Base-by-base conservation (phyloP, 2,797 vertebrate genomes). In the Lutjanus campechanus region DNA sequence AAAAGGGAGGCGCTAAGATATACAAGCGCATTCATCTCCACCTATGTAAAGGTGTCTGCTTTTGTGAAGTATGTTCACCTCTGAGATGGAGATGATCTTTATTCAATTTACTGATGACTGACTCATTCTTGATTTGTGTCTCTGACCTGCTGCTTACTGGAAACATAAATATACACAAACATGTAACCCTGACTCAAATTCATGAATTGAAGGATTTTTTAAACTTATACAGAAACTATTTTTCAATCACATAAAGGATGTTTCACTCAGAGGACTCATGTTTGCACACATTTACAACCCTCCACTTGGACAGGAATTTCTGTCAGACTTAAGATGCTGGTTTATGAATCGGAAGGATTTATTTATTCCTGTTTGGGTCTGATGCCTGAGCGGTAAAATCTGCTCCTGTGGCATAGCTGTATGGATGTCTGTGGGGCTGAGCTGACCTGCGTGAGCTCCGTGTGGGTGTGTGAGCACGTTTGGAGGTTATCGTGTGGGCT, bases 31-130 rank as follows among this genome's bases (percentile, higher is more conserved):
- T 69, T 81, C 67, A 76, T 76, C 69, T 71, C 69, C 29, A n/a
- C 36, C 74, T 82, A 65, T 85, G 59, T 60, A 69, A 55, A 79
- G 53, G 61, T 58, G 68, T 70, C 77, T 16, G 25, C 29, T 49
- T 83, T 75, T 77, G 68, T 79, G 65, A 47, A 2, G 25, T 60
- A 43, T 78, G 65, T 79, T 90, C 82, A 87, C 66, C 77, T 72
- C 29, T 46, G 46, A 82, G 85, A 77, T 60, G 56, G 59, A 82
- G 62, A 73, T 83, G 50, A 65, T 89, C 55, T 84, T 85, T 79
- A 85, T 85, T 90, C 79, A 85, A 51, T 80, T 73, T 73, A 20
- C 74, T 56, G 61, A 80, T 16, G 2, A 74, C 44, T 53, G 63
- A 71, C 20, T 83, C 17, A 55, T 58, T 75, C 43, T 54, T 74